Base-by-base conservation (phyloP, 2,888 invertebrate genomes). In the Empis livida region DNA sequence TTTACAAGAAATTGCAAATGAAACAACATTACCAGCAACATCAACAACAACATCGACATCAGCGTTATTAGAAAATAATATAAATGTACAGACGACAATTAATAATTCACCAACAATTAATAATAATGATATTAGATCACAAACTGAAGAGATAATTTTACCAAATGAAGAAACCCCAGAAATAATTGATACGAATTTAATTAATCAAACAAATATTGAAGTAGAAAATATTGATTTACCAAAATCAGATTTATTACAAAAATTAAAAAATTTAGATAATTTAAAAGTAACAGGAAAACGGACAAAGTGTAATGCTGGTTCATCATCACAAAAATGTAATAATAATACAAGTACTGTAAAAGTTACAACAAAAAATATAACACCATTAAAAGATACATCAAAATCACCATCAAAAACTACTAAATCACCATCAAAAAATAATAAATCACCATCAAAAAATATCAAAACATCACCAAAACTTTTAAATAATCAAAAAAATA, bases 1-100 rank as follows among this genome's bases (percentile, higher is more conserved):
- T n/a, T 49, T 55, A 16, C 53, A 48, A 23, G 50, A 51, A 44
- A 41, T 14, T 11, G 16, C 17, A 38, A 17, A 43, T 27, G 14
- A 13, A 16, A 32, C 13, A 16, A 32, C 13, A 5, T 10, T 3
- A 5, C 3, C 8, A 11, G 10, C 13, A 15, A 31, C 10, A 5
- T 11, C 13, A 13, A 6, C 13, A 16, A 32, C 13, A 5, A 15
- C 2, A 5, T 3, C 8, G 4, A 8, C 13, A 15, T 15, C 10
- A 5, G 13, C 13, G 5, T 3, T 11, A 13, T 17, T n/a, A 16
- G 14, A 10, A 35, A 43, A 20, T 17, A 14, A 31, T 20, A 4
- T n/a, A n/a, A n/a, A n/a, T n/a, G n/a, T n/a, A n/a, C n/a, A n/a
- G n/a, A 17, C 9, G 6, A 32, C 3, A 43, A 13, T n/a, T 11